These are phyloP conservation scores for Oreochromis spilurus DNA, from an alignment of 2,113 vertebrate genomes.

Conservation along the genomic window DNA sequence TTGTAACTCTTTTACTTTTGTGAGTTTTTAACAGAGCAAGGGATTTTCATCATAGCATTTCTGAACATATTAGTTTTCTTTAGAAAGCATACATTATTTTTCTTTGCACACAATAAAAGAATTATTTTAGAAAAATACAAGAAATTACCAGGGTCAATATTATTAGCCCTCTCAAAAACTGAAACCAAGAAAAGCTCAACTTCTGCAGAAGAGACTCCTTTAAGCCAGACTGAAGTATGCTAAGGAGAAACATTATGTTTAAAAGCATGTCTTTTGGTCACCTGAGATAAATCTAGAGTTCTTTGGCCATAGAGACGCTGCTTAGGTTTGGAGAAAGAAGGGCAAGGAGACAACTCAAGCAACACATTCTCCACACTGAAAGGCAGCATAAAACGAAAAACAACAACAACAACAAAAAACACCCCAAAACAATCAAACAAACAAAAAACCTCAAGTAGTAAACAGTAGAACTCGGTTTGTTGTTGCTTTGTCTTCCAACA, in stretches of 20 bases:
- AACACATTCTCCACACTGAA: not conserved
- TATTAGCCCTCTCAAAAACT: not conserved
- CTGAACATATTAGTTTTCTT: not conserved
- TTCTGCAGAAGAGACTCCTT: not conserved
- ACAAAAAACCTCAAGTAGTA: not conserved
- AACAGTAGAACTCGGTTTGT: not conserved
- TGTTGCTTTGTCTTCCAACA: not conserved
- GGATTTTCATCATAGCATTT: not conserved
- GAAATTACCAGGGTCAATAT: not conserved
- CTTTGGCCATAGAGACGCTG: not conserved
- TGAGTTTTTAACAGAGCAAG: not conserved
- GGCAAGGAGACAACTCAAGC: not conserved
- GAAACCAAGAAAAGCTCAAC: not conserved
- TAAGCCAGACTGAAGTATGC: not conserved
- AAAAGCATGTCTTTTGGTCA: not conserved
- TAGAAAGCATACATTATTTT: not conserved
- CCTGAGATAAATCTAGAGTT: not conserved
- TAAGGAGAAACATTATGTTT: not conserved
- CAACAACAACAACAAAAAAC: not conserved
- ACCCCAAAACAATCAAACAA: not conserved
- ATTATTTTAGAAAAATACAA: not conserved
- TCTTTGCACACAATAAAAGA: not conserved
- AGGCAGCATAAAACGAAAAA: not conserved
- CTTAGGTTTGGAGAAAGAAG: not conserved
- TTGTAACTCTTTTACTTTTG: conserved; percentile 43